phyloP scores from a whole-genome alignment of 2,888 invertebrate species.

The Phanerotoma sp. region DNA sequence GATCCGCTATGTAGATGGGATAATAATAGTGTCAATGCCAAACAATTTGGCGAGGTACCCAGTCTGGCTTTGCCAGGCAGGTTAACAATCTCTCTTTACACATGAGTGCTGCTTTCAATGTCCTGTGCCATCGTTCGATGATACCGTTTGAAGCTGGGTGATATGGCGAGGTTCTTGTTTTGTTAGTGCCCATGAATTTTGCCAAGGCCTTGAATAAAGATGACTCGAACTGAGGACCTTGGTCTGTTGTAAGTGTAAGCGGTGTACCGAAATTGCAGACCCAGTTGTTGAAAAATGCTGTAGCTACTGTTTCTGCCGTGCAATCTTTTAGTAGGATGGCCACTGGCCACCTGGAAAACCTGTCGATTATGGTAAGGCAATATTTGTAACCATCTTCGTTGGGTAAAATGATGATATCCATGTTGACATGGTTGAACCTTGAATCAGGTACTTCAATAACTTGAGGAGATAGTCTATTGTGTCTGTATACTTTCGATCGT shows the following conservation, averaged over 20 bases:
- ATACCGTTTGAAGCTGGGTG: slow-evolving; percentile 39
- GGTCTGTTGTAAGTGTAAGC: slow-evolving; percentile 42
- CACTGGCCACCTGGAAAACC: slow-evolving; percentile 43
- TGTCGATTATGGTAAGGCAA: slow-evolving; percentile 45
- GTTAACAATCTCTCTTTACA: too few relatives aligned
- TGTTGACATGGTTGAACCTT: too few relatives aligned
- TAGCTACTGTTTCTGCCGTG: slow-evolving; percentile 40
- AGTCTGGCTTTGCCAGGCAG: too few relatives aligned
- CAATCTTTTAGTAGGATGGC: slow-evolving; percentile 43
- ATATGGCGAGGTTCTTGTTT: slow-evolving; percentile 32
- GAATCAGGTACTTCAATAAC: too few relatives aligned
- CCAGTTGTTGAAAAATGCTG: slow-evolving; percentile 39
- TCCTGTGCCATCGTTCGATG: slow-evolving; percentile 28
- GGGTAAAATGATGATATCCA: slow-evolving; percentile 32
- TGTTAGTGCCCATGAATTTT: slow-evolving; percentile 18
- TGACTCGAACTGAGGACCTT: slow-evolving; percentile 41
- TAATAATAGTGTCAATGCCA: too few relatives aligned
- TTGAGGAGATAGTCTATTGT: too few relatives aligned
- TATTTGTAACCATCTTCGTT: slow-evolving; percentile 38
- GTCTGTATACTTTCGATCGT: too few relatives aligned
- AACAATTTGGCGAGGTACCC: too few relatives aligned
- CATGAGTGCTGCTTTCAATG: slow-evolving; percentile 19
- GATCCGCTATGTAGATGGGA: too few relatives aligned
- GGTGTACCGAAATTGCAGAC: slow-evolving; percentile 44
- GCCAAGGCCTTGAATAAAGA: slow-evolving; percentile 30